Conservation (phyloP, 2,888 invertebrate genomes). For the Spialia ferax region DNA sequence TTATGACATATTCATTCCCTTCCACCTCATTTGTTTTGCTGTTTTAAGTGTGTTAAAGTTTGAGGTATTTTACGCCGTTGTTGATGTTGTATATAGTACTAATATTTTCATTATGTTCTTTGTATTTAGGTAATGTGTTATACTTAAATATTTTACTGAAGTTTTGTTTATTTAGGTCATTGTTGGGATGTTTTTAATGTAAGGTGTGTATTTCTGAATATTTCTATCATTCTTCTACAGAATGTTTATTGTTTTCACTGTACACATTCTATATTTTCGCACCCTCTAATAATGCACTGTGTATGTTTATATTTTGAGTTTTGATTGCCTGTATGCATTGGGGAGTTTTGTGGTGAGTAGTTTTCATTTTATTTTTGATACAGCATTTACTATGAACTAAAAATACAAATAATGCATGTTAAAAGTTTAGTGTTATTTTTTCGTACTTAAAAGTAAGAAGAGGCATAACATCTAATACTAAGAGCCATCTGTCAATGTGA, state of each 20-base stretch:
- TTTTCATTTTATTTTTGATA: slow-evolving; percentile 10
- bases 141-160: slow-evolving; percentile 51
- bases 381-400: background rate
- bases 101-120: slow-evolving; percentile 27
- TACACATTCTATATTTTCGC: slow-evolving; percentile 26
- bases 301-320: slow-evolving; percentile 31
- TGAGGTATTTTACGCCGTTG: background rate
- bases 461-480: background rate
- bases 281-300: slow-evolving; percentile 35
- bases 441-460: background rate
- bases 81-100: slow-evolving; percentile 33
- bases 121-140: slow-evolving; percentile 20
- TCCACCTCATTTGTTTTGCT: slow-evolving; percentile 2
- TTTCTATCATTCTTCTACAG: slow-evolving; percentile 14
- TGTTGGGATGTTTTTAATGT: slow-evolving; percentile 78
- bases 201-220: slow-evolving; percentile 71
- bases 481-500: too few relatives aligned
- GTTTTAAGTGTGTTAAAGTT: background rate
- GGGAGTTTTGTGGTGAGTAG: slow-evolving; percentile 32
- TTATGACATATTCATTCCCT: slow-evolving; percentile 7
- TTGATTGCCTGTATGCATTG: slow-evolving; percentile 27
- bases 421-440: background rate
- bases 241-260: slow-evolving; percentile 8
- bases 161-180: slow-evolving; percentile 76
- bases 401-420: background rate